Base-by-base conservation (phyloP, 1,140 invertebrate genomes). In the Tyrophagus putrescentiae region DNA sequence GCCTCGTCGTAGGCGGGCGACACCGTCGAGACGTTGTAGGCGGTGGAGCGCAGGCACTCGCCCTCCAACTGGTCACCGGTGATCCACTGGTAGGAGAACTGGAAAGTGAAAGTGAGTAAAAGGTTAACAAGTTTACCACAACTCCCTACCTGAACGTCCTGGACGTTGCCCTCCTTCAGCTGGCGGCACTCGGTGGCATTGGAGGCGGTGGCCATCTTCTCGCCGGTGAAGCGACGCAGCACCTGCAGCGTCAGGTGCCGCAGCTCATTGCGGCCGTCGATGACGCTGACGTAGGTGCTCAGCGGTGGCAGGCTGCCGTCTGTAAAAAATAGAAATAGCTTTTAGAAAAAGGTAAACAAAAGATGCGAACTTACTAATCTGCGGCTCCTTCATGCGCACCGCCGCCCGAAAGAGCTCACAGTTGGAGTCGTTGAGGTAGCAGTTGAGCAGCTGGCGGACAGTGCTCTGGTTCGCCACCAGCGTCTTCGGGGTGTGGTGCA, bases 1-100 rank as follows among this genome's bases (percentile, higher is more conserved):
- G 60, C 1, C 7, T 32, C 9, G 70, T 85, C 84, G 81, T 23
- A 88, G 0, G 85, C 85, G 21, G 86, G 86, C 70, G 87, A 90
- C 1, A 82, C 62, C 3, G 89, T 87, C 57, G 73, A 63, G 6
- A 82, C 83, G 33, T 78, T 78, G 68, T 84, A 85, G 60, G 84
- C 81, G 1, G 80, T 82, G 1, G 82, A 83, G 62, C 80, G 78
- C 11, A 84, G 77, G 71, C 90, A 95, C 18, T 80, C 68, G n/a
- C 82, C 83, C 65, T 80, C 80, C 60, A 65, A 41, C 34, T 45
- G 67, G 28, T 72, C 60, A 53, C 70, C 67, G 64, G 68, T 68
- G 69, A 79, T 70, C 68, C 76, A 76, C 67, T 78, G 79, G n/a
- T 73, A 62, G 61, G 70, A 68, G 48, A 69, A 64, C 68, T 16